Percentiles rank a stretch among this genome's conserved stretches.
Conservation (phyloP, 1,140 invertebrate species). For the Teleopsis dalmanni region DNA sequence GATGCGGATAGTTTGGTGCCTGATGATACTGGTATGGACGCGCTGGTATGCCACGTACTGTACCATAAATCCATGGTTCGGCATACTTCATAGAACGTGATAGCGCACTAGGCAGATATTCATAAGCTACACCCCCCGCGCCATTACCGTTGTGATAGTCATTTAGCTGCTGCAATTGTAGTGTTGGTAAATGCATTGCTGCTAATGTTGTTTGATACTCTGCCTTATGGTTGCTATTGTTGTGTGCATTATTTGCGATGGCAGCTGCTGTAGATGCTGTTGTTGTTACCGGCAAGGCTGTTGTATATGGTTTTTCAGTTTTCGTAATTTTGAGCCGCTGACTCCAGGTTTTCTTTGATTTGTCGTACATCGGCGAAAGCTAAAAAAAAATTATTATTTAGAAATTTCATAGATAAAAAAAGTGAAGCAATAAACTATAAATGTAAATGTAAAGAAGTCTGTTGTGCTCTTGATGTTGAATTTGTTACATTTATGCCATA, state of each 20-base stretch:
- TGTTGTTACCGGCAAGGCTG: constrained; percentile 16
- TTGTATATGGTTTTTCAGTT: constrained; percentile 26
- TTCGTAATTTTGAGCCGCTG: constrained; percentile 44
- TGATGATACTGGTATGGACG: constrained; percentile 46
- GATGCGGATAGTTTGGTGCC: constrained; percentile 37
- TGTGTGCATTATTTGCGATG: constrained; percentile 9
- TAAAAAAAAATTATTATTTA: constrained; percentile 17
- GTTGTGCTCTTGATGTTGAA: no score
- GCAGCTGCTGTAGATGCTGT: not conserved
- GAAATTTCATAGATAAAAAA: no score
- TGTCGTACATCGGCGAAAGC: constrained; percentile 41
- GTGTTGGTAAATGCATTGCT: constrained; percentile 27
- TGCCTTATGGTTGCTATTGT: not conserved
- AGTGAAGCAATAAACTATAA: no score
- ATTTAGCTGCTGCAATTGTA: constrained; percentile 10
- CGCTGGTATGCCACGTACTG: constrained; percentile 51
- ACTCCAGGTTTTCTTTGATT: constrained; percentile 47
- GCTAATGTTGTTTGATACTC: constrained; percentile 13
- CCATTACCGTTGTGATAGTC: constrained; percentile 11
- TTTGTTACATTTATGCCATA: no score
- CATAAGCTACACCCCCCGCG: constrained; percentile 15
- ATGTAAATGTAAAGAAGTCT: no score
- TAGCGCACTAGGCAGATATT: constrained; percentile 49
- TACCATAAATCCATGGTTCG: constrained; percentile 74
- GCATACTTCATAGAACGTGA: constrained; percentile 76